Conservation (phyloP, 2,888 invertebrate genomes). For the Catocala sponsa region DNA sequence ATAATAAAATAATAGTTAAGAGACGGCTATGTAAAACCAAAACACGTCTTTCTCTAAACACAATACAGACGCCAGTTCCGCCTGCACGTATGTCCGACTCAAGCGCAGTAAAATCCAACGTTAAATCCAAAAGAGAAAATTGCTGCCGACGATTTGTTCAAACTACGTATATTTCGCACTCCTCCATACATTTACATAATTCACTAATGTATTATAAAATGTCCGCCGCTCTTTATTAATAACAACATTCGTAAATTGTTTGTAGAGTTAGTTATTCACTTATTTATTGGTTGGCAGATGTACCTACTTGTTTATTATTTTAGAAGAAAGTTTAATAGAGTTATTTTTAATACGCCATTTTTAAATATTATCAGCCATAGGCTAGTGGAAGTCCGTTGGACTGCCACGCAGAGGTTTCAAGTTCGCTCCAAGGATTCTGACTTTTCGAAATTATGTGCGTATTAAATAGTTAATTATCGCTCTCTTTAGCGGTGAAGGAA, state of each 20-base stretch:
- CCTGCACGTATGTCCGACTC: conserved; percentile 48
- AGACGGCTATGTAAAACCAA: too few relatives aligned
- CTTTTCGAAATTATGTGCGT: too few relatives aligned
- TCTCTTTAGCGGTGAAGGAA: too few relatives aligned
- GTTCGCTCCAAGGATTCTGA: too few relatives aligned
- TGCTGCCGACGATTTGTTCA: conserved; percentile 78
- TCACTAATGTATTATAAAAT: conserved; percentile 43
- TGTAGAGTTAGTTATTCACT: neutral
- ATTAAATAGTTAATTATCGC: too few relatives aligned
- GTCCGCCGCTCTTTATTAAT: conserved; percentile 21
- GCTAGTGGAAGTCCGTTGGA: too few relatives aligned
- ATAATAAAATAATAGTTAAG: too few relatives aligned
- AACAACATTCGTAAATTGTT: conserved; percentile 14
- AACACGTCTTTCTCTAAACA: too few relatives aligned
- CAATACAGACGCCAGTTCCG: conserved; percentile 16
- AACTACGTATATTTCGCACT: conserved; percentile 46
- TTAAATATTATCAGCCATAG: too few relatives aligned
- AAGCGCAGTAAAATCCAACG: conserved; percentile 69
- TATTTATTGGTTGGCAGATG: conserved; percentile 4
- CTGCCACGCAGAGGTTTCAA: too few relatives aligned
- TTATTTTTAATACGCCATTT: neutral
- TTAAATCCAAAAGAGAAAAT: conserved; percentile 79
- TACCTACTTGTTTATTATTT: conserved; percentile 4
- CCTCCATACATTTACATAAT: conserved; percentile 43
- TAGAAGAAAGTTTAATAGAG: neutral